phyloP scores from a whole-genome alignment of 2,888 invertebrate species.

The Papilio elwesi region DNA sequence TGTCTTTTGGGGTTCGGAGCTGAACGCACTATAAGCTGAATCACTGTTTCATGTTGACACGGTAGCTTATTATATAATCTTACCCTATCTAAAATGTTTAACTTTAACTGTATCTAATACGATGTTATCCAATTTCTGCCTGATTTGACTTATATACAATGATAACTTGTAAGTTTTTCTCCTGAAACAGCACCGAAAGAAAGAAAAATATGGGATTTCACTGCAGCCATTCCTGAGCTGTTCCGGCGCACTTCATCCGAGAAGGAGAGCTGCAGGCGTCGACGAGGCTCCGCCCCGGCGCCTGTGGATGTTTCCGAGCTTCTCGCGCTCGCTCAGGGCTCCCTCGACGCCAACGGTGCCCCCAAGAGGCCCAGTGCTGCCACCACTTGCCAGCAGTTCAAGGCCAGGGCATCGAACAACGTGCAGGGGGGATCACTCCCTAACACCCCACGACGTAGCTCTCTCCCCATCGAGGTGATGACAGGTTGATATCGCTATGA shows the following conservation, averaged over 20 bases:
- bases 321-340: conserved; percentile 58
- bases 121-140: too few relatives aligned
- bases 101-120: too few relatives aligned
- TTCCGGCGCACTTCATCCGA: conserved; percentile 58
- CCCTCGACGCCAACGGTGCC: conserved; percentile 55
- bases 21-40: too few relatives aligned
- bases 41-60: too few relatives aligned
- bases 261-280: conserved; percentile 52
- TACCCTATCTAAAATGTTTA: too few relatives aligned
- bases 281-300: conserved; percentile 71
- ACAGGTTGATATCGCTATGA: conserved; percentile 61
- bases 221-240: conserved; percentile 57
- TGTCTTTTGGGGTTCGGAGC: too few relatives aligned
- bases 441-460: conserved; percentile 63
- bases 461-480: conserved; percentile 79
- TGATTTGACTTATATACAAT: neutral
- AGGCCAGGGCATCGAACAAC: conserved; percentile 55
- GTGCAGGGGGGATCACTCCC: conserved; percentile 54
- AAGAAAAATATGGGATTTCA: conserved; percentile 60
- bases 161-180: conserved; percentile 34
- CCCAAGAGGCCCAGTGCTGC: conserved; percentile 58
- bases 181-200: conserved; percentile 59
- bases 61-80: too few relatives aligned
- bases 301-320: conserved; percentile 61
- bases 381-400: conserved; percentile 64